Percentiles rank a stretch among this genome's conserved stretches.
Conservation (phyloP, 1,140 invertebrate species). For the Helicoverpa zea region DNA sequence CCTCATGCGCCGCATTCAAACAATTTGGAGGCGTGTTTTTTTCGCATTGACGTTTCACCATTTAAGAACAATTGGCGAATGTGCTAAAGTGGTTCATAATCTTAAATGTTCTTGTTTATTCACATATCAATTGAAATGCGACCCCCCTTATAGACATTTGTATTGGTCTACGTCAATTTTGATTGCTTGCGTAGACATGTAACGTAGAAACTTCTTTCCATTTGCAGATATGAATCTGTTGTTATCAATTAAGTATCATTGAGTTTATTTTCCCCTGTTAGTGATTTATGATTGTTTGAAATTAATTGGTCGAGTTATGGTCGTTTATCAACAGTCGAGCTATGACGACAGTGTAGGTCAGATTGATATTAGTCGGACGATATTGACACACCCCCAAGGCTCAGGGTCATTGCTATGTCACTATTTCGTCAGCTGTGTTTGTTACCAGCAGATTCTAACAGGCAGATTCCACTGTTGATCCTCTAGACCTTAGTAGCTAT, state of each 20-base stretch:
- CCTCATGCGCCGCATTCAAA: not conserved
- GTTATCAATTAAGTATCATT: slow-evolving; percentile 16
- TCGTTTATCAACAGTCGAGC: slow-evolving; percentile 3
- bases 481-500: too few relatives aligned
- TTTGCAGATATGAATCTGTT: slow-evolving; percentile 6
- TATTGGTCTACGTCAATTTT: slow-evolving; percentile 30
- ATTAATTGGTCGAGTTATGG: not conserved
- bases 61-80: slow-evolving; percentile 39
- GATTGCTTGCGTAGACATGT: slow-evolving; percentile 18
- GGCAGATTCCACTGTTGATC: not conserved
- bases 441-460: not conserved
- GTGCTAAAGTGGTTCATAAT: slow-evolving; percentile 36
- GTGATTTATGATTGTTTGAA: slow-evolving; percentile 5
- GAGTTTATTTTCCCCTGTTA: slow-evolving; percentile 15
- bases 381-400: slow-evolving; percentile 35
- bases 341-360: slow-evolving; percentile 17
- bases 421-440: not conserved
- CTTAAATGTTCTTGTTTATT: slow-evolving; percentile 43
- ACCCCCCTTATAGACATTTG: slow-evolving; percentile 16
- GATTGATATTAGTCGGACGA: slow-evolving; percentile 1
- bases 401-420: not conserved
- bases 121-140: slow-evolving; percentile 47
- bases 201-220: slow-evolving; percentile 17
- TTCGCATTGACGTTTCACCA: slow-evolving; percentile 43
- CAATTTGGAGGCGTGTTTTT: slow-evolving; percentile 36